Base-by-base conservation (phyloP, 2,113 vertebrate genomes). In the Myrmecophaga tridactyla region DNA sequence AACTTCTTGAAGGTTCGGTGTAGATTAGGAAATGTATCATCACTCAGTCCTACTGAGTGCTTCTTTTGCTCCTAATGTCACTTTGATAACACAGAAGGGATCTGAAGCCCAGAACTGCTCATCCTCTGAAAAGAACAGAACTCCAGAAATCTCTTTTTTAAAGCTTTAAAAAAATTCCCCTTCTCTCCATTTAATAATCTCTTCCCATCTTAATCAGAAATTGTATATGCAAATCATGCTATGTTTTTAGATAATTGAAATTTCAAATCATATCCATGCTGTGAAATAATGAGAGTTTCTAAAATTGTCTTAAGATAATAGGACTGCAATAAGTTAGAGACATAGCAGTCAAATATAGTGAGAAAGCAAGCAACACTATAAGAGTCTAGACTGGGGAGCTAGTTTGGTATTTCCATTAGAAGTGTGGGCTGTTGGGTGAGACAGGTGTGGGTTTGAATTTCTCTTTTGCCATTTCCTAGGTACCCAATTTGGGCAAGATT, bases 201-300 rank as follows among this genome's bases (percentile, higher is more conserved):
- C 34, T 39, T 89, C 46, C 46, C 73, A 77, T 91, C 36, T 85
- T 73, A 96, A 89, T 94, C 89, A 95, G 62, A 18, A 78, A 63
- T 62, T 73, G 8, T 56, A 41, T 48, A 90, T 58, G 76, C 75
- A 95, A 96, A 95, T 90, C 41, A 90, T 75, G 58, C 77, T 86
- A 29, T 46, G n/a, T 77, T 94, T 95, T 83, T 90, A 87, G 70
- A 92, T 90, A 82, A 48, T 75, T 94, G 69, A 95, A 92, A 94
- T 86, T 92, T 43, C 31, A 82, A 95, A 92, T 95, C 80, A 94
- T 92, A 73, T 60, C 63, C 81, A 92, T 69, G 63, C 81, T 97
- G 89, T 92, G 95, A 94, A 92, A 62, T 95, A 95, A 96, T 87
- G 70, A 96, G 88, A 72, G 18, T 78, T 87, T 87, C 85, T 92